Conservation (phyloP, 2,888 invertebrate species). For the Caenorhabditis plicata region DNA sequence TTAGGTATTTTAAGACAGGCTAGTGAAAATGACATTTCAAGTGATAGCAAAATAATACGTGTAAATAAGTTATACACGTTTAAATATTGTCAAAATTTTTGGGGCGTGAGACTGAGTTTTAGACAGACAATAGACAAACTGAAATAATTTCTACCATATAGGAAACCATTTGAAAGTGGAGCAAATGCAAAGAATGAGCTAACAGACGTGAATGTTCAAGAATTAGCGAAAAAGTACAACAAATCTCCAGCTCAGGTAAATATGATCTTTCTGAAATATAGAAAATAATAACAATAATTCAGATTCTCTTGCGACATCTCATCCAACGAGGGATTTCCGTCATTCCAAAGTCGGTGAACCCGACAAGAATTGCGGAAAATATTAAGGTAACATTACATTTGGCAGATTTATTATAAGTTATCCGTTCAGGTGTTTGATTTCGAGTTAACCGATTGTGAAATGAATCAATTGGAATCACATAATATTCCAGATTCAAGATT, state of each 20-base stretch:
- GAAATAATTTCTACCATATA: constrained; percentile 39
- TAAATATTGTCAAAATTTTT: too few species aligned
- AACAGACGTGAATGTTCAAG: constrained; percentile 64
- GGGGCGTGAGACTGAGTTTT: too few species aligned
- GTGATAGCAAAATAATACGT: too few species aligned
- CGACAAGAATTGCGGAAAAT: constrained; percentile 14
- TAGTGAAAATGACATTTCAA: too few species aligned
- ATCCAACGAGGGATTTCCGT: constrained; percentile 17
- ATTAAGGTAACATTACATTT: background rate
- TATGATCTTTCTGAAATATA: too few species aligned
- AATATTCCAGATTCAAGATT: constrained; percentile 10
- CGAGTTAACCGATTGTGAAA: constrained; percentile 15
- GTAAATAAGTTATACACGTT: too few species aligned
- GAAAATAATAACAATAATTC: too few species aligned
- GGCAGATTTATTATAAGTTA: background rate
- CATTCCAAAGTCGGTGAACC: constrained; percentile 23
- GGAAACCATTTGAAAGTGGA: constrained; percentile 23
- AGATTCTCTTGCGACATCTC: constrained; percentile 23
- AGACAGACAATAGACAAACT: too few species aligned
- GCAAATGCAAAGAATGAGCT: constrained; percentile 22
- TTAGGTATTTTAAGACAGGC: too few species aligned
- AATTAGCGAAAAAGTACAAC: constrained; percentile 62
- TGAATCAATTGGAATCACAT: constrained; percentile 13
- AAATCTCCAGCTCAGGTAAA: constrained; percentile 43
- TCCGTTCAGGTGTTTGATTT: constrained; percentile 15